Conservation (phyloP, 2,113 vertebrate genomes). For the Neofelis nebulosa region DNA sequence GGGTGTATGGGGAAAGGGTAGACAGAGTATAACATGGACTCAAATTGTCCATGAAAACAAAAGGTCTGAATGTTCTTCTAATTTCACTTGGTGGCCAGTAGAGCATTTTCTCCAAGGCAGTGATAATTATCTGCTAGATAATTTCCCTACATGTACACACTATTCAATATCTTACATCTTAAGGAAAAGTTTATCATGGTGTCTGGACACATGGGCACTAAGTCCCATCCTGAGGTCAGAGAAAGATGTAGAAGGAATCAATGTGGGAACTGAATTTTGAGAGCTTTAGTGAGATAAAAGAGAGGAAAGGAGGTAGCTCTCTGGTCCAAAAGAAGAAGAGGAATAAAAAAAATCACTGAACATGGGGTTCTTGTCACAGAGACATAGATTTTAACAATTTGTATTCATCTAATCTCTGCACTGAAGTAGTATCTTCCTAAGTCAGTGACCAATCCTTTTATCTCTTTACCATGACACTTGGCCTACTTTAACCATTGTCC, state of each 20-base stretch:
- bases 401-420: neutral
- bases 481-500: neutral
- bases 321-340: neutral
- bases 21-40: neutral
- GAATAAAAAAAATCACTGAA: neutral
- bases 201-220: neutral
- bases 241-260: neutral
- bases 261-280: neutral
- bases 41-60: neutral
- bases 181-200: neutral
- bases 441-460: neutral
- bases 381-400: neutral
- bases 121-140: neutral
- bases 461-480: neutral
- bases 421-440: neutral
- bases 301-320: neutral
- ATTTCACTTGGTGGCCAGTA: neutral
- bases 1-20: neutral
- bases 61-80: neutral
- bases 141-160: neutral
- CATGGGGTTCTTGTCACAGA: neutral
- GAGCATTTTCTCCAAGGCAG: neutral
- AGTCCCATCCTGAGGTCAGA: neutral
- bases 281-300: neutral
- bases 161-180: neutral